A percentile compares a stretch with the other conserved stretches of the same genome.
phyloP scores from a whole-genome alignment of 2,113 vertebrate genomes.

The Oceanites oceanicus region DNA sequence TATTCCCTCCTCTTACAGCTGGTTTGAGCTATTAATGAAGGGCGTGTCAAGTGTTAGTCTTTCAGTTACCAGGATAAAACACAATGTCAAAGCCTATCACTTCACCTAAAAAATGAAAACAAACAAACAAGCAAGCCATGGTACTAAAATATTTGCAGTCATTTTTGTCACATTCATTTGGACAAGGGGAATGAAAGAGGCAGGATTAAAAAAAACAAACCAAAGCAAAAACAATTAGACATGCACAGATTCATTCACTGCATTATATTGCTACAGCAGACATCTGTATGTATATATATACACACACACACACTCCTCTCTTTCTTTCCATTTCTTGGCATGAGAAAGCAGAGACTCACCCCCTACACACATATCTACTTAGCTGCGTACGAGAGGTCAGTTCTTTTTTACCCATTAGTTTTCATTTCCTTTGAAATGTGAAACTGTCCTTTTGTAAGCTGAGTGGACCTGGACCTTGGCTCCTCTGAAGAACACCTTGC shows the following conservation, averaged over 20 bases:
- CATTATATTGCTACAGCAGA: neutral
- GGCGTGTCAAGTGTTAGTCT: neutral
- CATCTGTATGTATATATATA: neutral
- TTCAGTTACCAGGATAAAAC: neutral
- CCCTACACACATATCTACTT: neutral
- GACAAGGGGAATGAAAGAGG: neutral
- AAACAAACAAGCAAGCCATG: neutral
- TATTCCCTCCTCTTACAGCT: neutral
- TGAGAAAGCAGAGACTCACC: neutral
- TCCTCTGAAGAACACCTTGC: neutral
- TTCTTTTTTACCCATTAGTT: neutral
- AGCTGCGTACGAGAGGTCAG: neutral
- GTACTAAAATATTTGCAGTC: neutral
- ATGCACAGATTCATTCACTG: neutral
- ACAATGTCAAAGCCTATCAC: neutral
- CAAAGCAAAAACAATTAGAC: neutral
- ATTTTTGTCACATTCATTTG: neutral
- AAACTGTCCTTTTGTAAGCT: neutral
- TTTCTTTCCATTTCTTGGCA: neutral
- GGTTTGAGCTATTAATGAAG: neutral
- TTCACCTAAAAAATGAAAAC: neutral
- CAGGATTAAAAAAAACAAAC: neutral
- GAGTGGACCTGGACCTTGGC: neutral
- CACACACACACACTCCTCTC: no score
- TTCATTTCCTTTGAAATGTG: neutral